Conservation (phyloP, 2,888 invertebrate genomes). For the Cabera pusaria region DNA sequence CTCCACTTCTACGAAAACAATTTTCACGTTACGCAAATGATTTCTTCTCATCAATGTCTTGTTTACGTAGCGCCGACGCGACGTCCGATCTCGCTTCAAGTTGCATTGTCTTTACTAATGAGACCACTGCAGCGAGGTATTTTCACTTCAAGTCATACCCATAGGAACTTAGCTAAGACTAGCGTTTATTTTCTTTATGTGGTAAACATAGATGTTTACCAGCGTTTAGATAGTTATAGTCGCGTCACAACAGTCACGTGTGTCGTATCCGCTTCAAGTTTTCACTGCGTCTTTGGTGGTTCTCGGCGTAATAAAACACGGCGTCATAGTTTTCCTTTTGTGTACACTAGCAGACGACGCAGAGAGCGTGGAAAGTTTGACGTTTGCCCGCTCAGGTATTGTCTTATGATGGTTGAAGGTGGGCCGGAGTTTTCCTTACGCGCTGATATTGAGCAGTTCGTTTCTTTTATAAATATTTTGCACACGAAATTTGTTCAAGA, state of each 20-base stretch:
- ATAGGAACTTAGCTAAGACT: too few species aligned
- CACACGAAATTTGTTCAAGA: too few species aligned
- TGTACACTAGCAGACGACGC: slow-evolving; percentile 35
- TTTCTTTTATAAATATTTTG: too few species aligned
- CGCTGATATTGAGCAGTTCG: too few species aligned
- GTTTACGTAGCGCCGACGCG: too few species aligned
- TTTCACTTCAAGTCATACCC: too few species aligned
- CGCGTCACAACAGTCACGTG: slow-evolving; percentile 39
- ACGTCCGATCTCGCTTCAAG: slow-evolving; percentile 29
- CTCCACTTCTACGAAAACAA: slow-evolving; percentile 32
- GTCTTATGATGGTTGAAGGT: not conserved
- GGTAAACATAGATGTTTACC: too few species aligned
- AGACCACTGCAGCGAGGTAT: too few species aligned
- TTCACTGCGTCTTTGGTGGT: slow-evolving; percentile 49
- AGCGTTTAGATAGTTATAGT: slow-evolving; percentile 1
- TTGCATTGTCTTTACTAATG: too few species aligned
- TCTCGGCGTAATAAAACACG: slow-evolving; percentile 46
- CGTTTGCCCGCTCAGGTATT: slow-evolving; percentile 17
- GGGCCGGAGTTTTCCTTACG: too few species aligned
- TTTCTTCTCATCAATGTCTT: slow-evolving; percentile 38
- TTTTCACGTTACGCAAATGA: slow-evolving; percentile 39
- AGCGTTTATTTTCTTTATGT: too few species aligned
- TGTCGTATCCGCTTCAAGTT: slow-evolving; percentile 42
- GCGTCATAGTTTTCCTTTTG: slow-evolving; percentile 49
- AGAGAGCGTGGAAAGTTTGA: slow-evolving; percentile 40